Base-by-base conservation (phyloP, 2,888 invertebrate species). In the Dolomedes plantarius region DNA sequence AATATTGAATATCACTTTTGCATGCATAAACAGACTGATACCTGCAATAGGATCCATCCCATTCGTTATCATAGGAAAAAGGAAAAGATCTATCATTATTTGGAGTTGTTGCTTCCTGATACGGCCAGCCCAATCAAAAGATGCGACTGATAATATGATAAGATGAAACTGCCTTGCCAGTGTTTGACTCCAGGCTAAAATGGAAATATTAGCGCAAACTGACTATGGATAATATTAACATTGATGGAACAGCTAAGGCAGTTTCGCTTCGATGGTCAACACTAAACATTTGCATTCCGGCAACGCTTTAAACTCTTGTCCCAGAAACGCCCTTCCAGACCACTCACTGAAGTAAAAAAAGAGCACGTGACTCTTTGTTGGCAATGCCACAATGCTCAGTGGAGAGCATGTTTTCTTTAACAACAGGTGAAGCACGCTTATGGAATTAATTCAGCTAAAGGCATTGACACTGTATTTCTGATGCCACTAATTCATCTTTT, bases 351-450 rank as follows among this genome's bases (percentile, higher is more conserved):
- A 65, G 71, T 6, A 16, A 46, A 82, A 69, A 39, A 64, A 41
- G 69, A 71, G 69, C 82, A 76, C 75, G 75, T 76, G 82, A 29
- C n/a, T 72, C 64, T 83, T 83, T 83, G 82, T 83, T 62, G 41
- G 19, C 27, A 11, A n/a, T 31, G 50, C 67, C 56, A 83, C 76
- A 83, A 83, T 76, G 73, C 67, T 9, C 5, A 56, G 2, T 13
- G 23, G 16, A 16, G 31, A 28, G 32, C 31, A 27, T 27, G 64
- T 71, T 64, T 78, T 74, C 16, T 32, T 62, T n/a, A 7, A 32
- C n/a, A 28, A 0, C 62, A 16, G 29, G 27, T n/a, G 28, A 36
- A n/a, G 28, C 64, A 41, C 39, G 31, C n/a, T 76, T 39, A 29
- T 23, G 46, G 56, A 77, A 62, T 69, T 68, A 77, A 69, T 56